Evolutionary conservation across 1,140 invertebrate species (phyloP).

Genomic region (Trichonephila inaurata): DNA sequence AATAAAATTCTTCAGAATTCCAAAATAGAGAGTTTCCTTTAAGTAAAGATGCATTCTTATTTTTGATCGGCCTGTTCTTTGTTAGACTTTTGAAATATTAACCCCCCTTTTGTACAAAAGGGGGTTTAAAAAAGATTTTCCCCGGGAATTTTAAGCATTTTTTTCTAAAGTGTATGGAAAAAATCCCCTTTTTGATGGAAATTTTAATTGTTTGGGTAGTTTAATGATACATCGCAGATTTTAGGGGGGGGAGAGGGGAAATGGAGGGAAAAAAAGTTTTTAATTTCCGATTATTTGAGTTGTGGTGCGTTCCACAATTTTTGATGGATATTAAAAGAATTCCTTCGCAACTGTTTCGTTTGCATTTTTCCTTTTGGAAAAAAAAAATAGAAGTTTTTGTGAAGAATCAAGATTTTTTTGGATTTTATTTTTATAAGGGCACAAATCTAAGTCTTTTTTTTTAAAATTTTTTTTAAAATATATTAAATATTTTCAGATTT

Average conservation of each 20-base stretch:
- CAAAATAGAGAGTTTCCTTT: neutral
- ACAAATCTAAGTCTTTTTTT: too few relatives aligned
- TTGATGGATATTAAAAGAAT: conserved; percentile 10
- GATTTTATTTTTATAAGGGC: too few relatives aligned
- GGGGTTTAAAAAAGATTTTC: neutral
- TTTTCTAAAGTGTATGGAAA: neutral
- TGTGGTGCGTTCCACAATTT: neutral
- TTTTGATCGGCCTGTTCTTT: neutral
- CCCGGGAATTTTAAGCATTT: neutral
- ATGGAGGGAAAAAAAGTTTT: neutral
- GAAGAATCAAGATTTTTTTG: too few relatives aligned
- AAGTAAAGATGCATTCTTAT: neutral
- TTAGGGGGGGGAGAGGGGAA: neutral
- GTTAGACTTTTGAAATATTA: neutral
- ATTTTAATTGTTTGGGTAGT: conserved; percentile 15
- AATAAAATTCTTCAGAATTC: neutral
- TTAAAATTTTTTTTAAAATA: too few relatives aligned
- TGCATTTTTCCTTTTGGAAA: neutral
- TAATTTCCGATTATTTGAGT: conserved; percentile 25
- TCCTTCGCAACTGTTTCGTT: neutral
- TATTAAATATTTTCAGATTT: too few relatives aligned
- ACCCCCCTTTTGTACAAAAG: neutral
- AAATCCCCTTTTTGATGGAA: conserved; percentile 48
- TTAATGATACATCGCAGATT: conserved; percentile 31
- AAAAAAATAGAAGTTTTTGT: too few relatives aligned